These are phyloP conservation scores for Drosophila sucinea DNA, from an alignment of 1,140 invertebrate species.

Conservation along the genomic window DNA sequence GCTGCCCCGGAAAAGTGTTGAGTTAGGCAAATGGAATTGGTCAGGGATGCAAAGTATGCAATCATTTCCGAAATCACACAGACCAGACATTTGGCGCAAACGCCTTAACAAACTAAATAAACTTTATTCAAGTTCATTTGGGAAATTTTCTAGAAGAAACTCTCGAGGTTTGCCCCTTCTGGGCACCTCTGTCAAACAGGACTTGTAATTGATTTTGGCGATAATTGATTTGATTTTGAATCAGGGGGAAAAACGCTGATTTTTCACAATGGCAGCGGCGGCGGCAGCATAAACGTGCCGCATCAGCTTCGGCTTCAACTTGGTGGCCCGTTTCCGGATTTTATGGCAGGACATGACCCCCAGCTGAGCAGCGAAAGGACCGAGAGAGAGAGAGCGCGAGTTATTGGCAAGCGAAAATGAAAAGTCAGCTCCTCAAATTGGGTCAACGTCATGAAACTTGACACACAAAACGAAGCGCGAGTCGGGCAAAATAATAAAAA, in stretches of 20 bases:
- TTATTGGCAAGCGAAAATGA: slow-evolving; percentile 62
- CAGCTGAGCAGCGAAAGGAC: slow-evolving; percentile 14
- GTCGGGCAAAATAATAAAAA: slow-evolving; percentile 11
- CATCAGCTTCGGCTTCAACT: slow-evolving; percentile 48
- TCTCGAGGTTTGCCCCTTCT: no score
- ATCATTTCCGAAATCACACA: slow-evolving; percentile 3
- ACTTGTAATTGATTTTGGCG: slow-evolving; percentile 67
- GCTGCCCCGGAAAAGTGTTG: slow-evolving; percentile 3
- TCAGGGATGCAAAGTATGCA: slow-evolving; percentile 15
- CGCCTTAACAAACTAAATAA: no score
- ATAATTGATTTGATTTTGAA: slow-evolving; percentile 70
- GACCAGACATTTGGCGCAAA: background rate
- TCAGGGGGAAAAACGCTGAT: slow-evolving; percentile 63
- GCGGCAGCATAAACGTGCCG: slow-evolving; percentile 56
- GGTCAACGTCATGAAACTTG: slow-evolving; percentile 69
- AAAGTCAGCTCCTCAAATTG: slow-evolving; percentile 65
- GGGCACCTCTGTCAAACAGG: slow-evolving; percentile 32
- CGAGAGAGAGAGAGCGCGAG: slow-evolving; percentile 13
- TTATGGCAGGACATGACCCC: slow-evolving; percentile 43
- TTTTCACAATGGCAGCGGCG: slow-evolving; percentile 55
- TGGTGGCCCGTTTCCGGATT: slow-evolving; percentile 34
- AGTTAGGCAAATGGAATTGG: slow-evolving; percentile 27
- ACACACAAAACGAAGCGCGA: slow-evolving; percentile 54
- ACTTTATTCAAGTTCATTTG: background rate
- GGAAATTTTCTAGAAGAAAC: background rate